Evolutionary conservation across 2,797 vertebrate species (phyloP).

Genomic region (Poecilia gillii): DNA sequence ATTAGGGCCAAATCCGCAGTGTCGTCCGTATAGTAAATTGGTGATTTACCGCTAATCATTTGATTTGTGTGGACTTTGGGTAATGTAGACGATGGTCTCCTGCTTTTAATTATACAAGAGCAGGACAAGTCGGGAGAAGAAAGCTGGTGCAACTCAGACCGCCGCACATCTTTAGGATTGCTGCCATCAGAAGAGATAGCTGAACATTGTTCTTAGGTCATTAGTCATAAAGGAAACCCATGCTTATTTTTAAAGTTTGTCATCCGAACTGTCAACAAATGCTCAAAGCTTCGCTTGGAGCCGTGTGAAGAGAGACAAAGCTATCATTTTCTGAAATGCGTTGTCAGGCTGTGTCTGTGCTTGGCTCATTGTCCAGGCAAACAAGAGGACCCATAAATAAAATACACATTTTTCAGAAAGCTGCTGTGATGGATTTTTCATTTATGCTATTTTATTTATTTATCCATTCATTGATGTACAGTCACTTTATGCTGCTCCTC

Average conservation of each 20-base stretch:
- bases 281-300: slow-evolving; percentile 40
- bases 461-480: not conserved
- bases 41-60: not conserved
- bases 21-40: not conserved
- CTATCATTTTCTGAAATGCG: slow-evolving; percentile 28
- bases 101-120: slow-evolving; percentile 10
- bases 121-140: not conserved
- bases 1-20: not conserved
- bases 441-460: slow-evolving; percentile 11
- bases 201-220: slow-evolving; percentile 39
- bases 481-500: not conserved
- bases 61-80: not conserved
- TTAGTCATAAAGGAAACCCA: slow-evolving; percentile 39
- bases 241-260: slow-evolving; percentile 36
- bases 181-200: slow-evolving; percentile 30
- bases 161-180: slow-evolving; percentile 25
- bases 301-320: slow-evolving; percentile 15
- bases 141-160: slow-evolving; percentile 18
- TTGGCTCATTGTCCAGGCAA: slow-evolving; percentile 22
- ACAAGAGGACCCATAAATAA: slow-evolving; percentile 19
- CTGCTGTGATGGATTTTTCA: slow-evolving; percentile 17
- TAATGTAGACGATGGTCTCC: not conserved
- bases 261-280: slow-evolving; percentile 37
- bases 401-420: slow-evolving; percentile 1
- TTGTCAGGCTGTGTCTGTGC: slow-evolving; percentile 15